Percentiles rank a stretch among this genome's conserved stretches.
Conservation (phyloP, 1,140 invertebrate genomes). For the Drosophila sulfurigaster region DNA sequence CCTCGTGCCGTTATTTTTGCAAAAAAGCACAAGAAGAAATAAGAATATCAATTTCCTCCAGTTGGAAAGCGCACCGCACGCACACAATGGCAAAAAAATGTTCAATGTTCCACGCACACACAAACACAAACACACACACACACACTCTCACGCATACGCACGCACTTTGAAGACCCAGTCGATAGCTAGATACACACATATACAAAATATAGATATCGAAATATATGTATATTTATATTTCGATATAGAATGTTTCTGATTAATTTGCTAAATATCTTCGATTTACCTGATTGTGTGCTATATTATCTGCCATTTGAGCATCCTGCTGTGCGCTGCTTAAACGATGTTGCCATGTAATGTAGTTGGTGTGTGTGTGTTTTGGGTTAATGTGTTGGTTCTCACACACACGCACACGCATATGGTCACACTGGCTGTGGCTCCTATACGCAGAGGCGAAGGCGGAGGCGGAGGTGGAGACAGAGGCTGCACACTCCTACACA, state of each 20-base stretch:
- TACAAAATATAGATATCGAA: constrained; percentile 5
- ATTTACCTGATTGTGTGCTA: constrained; percentile 64
- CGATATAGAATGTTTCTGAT: constrained; percentile 7
- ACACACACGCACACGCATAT: constrained; percentile 57
- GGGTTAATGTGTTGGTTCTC: constrained; percentile 54
- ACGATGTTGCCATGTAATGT: constrained; percentile 39
- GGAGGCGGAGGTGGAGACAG: background rate
- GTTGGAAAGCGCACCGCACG: constrained; percentile 59
- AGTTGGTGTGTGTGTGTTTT: constrained; percentile 36
- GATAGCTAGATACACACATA: constrained; percentile 17
- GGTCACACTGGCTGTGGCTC: constrained; percentile 59
- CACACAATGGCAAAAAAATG: constrained; percentile 50
- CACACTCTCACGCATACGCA: constrained; percentile 8
- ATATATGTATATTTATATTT: constrained; percentile 9
- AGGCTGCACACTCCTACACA: background rate
- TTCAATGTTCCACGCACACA: constrained; percentile 51
- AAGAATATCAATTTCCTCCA: constrained; percentile 78
- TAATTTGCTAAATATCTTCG: constrained; percentile 28
- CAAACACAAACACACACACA: constrained; percentile 33
- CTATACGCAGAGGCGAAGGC: constrained; percentile 3
- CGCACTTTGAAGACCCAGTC: constrained; percentile 33
- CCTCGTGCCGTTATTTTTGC: constrained; percentile 52
- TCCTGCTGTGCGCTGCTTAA: constrained; percentile 37
- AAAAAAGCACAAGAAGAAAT: constrained; percentile 68
- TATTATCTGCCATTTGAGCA: constrained; percentile 42